phyloP scores from a whole-genome alignment of 37 sponge, comb jelly and placozoan species.

The Chondrilla cf. caribensis region DNA sequence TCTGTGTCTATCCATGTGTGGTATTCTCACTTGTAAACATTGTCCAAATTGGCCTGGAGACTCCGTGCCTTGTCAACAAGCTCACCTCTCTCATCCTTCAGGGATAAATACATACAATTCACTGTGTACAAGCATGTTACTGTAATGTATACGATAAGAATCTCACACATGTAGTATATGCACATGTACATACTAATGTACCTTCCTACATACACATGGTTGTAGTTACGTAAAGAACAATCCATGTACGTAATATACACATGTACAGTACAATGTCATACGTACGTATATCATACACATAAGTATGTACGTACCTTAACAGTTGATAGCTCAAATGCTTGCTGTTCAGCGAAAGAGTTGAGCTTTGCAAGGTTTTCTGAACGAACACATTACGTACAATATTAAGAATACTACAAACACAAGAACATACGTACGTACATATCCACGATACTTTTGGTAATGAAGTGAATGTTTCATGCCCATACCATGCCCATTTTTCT shows the following conservation, averaged over 20 bases:
- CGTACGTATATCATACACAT: too few relatives aligned
- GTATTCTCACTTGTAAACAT: slow-evolving; percentile 65
- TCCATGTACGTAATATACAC: too few relatives aligned
- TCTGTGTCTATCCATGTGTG: too few relatives aligned
- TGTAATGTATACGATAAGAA: too few relatives aligned
- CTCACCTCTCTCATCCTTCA: slow-evolving; percentile 59
- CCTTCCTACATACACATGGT: too few relatives aligned
- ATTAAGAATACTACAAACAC: background rate
- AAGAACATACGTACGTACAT: background rate
- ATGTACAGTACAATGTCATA: too few relatives aligned
- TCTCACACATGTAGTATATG: too few relatives aligned
- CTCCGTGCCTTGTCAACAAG: slow-evolving; percentile 62
- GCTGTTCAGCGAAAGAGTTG: slow-evolving; percentile 76
- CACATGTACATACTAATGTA: too few relatives aligned
- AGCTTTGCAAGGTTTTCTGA: slow-evolving; percentile 72
- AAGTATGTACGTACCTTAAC: slow-evolving; percentile 45
- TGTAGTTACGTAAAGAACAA: too few relatives aligned
- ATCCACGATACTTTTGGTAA: background rate
- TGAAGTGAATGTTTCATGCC: background rate
- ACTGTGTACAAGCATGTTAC: background rate
- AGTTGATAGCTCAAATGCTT: slow-evolving; percentile 59
- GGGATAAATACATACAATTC: background rate
- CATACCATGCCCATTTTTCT: too few relatives aligned
- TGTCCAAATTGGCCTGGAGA: slow-evolving; percentile 79
- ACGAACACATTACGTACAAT: too few relatives aligned